Percentiles rank a stretch among this genome's conserved stretches.
phyloP scores from a whole-genome alignment of 2,888 invertebrate species.

The Calliopum simillimum region DNA sequence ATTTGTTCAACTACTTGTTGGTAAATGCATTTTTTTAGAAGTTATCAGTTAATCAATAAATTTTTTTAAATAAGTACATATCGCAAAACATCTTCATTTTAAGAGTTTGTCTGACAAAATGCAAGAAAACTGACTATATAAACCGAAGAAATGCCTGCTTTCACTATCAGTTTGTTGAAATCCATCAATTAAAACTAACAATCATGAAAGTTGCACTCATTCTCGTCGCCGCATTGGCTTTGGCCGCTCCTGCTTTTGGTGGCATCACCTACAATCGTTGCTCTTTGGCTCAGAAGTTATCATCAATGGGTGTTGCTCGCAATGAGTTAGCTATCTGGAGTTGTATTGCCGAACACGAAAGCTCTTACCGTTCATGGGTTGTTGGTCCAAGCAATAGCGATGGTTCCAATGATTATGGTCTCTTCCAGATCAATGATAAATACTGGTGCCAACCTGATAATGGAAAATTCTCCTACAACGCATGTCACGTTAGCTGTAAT shows the following conservation, averaged over 20 bases:
- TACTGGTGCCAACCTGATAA: slow-evolving; percentile 57
- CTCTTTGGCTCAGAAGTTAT: slow-evolving; percentile 54
- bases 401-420: slow-evolving; percentile 65
- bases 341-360: slow-evolving; percentile 58
- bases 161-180: too few relatives aligned
- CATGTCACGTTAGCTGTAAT: slow-evolving; percentile 54
- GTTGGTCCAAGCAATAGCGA: slow-evolving; percentile 67
- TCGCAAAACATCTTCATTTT: too few relatives aligned
- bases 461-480: slow-evolving; percentile 54
- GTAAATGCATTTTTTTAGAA: too few relatives aligned
- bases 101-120: too few relatives aligned
- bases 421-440: slow-evolving; percentile 54
- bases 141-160: neutral
- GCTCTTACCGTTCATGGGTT: slow-evolving; percentile 64
- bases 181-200: neutral
- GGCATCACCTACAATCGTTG: slow-evolving; percentile 47
- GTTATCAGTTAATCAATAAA: too few relatives aligned
- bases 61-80: too few relatives aligned
- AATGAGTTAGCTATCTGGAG: slow-evolving; percentile 55
- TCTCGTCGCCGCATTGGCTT: neutral
- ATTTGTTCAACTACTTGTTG: too few relatives aligned
- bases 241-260: too few relatives aligned
- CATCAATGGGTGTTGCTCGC: slow-evolving; percentile 53
- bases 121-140: neutral
- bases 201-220: slow-evolving; percentile 7